Evolutionary conservation across 2,797 vertebrate genomes (phyloP).

Genomic region (Enteromius trimaculatus): DNA sequence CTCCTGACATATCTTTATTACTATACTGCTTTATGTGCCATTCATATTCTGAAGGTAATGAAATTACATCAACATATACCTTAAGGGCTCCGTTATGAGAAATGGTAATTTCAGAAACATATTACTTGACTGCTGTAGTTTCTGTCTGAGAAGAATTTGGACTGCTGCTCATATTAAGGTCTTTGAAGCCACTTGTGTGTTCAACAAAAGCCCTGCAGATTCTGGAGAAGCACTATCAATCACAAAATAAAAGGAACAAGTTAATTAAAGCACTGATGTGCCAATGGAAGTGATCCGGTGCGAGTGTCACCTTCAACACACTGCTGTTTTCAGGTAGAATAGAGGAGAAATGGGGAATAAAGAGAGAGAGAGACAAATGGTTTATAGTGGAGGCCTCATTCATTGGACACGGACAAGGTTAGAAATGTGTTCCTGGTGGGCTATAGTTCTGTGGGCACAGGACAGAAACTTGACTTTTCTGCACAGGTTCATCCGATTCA

Average conservation of each 20-base stretch:
- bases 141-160: conserved; percentile 22
- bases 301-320: conserved; percentile 57
- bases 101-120: conserved; percentile 30
- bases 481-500: conserved; percentile 36
- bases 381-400: conserved; percentile 35
- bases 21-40: conserved; percentile 6
- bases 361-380: neutral
- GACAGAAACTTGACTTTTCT: conserved; percentile 24
- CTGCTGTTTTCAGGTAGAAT: conserved; percentile 1
- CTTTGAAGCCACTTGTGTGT: neutral
- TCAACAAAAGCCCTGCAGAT: conserved; percentile 28
- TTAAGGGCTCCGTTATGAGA: neutral
- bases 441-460: neutral
- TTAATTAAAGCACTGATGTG: conserved; percentile 55
- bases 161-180: conserved; percentile 17
- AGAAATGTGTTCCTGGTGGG: neutral
- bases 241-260: conserved; percentile 50
- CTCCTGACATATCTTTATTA: conserved; percentile 27
- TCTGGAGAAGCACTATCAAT: conserved; percentile 37
- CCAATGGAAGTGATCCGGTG: conserved; percentile 36
- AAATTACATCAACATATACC: conserved; percentile 33
- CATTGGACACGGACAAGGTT: conserved; percentile 46
- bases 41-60: conserved; percentile 32
- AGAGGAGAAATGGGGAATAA: neutral
- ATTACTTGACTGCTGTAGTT: conserved; percentile 19